Evolutionary conservation across 2,797 vertebrate species (phyloP), one percentile per base, ranked within the genome.

Genomic region (Scomberomorus guttatus): DNA sequence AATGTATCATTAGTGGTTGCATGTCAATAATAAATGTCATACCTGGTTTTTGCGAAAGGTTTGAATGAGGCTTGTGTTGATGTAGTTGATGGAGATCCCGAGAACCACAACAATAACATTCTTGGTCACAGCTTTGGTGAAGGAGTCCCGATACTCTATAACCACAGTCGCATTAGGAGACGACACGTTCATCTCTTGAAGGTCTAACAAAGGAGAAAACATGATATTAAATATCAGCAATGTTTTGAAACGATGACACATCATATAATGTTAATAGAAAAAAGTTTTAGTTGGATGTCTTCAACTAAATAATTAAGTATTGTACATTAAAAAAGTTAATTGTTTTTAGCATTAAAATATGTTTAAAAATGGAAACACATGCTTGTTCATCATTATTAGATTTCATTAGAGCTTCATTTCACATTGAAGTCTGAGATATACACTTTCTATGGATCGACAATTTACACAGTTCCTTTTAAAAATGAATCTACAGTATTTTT

Each of bases 21-120:
- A 15, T 0, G 0, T 32, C 39, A 4, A 25, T 58, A 62, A 66
- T 9, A 3, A 18, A 32, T 0, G 1, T 27, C 39, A 13, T 27
- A 92, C 92, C 91, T 93, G 80, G 22, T 93, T 83, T 70, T 86
- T 89, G 27, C 87, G 69, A 42, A 95, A 95, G 37, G 87, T 95
- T 25, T 88, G 79, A 15, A 96, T 84, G 69, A 95, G 88, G 32
- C 84, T 71, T 5, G 81, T 84, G 54, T 95, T 95, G 80, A 96
- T 92, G 77, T 85, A 94, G 79, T 90, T 94, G 86, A 95, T 92
- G 65, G 77, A 87, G 73, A 95, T 73, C 11, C 91, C 75, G 39
- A 95, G 79, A 63, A 80, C 59, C 65, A 96, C 87, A 13, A 95
- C 90, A 0, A 94, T 76, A 27, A 94, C 55, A 32, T 95, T 96